Evolutionary conservation across 2,888 invertebrate species (phyloP), one percentile per base, ranked within the genome.

Genomic region (Agriopis marginaria): DNA sequence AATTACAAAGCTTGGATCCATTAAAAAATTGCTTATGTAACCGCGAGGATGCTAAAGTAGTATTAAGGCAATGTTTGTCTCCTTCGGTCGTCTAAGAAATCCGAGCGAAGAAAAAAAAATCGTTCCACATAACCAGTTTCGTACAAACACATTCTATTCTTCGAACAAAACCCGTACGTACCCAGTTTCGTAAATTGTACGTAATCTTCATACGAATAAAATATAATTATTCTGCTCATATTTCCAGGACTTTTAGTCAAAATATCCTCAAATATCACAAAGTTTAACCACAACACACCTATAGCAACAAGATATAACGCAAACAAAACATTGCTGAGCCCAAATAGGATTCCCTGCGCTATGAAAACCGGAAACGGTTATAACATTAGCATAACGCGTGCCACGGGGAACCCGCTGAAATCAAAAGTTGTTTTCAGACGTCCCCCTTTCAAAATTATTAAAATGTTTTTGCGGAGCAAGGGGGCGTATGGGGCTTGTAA

Each of bases 391-490:
- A 86, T 85, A 84, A 82, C 76, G 73, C 71, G 78, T 72, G 77
- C 70, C 70, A 63, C 71, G 70, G 64, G 61, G 71, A 76, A 17
- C 65, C 75, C 72, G 75, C 85, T 84, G 87, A 89, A 89, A 89
- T 83, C 82, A 88, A 89, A 87, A 89, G 88, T 88, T 83, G 82
- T 82, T 84, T 84, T 83, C 84, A 84, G 82, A 75, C 45, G 68
- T 44, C 53, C 54, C 64, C 56, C 66, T 60, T 58, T 59, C 61
- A 45, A 66, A 70, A 70, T 66, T 66, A 66, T 63, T 63, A 59
- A 63, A 66, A 71, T 66, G 54, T 55, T 44, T 44, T 49, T 51
- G n/a, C 53, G 53, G 53, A 42, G n/a, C 9, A 32, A 51, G 60
- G 61, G 7, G 10, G 50, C 53, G 56, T 44, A 49, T 23, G 32